Evolutionary conservation across 2,797 vertebrate species (phyloP), one percentile per base, ranked within the genome.

Genomic region (Oceanodroma leucorhoa): DNA sequence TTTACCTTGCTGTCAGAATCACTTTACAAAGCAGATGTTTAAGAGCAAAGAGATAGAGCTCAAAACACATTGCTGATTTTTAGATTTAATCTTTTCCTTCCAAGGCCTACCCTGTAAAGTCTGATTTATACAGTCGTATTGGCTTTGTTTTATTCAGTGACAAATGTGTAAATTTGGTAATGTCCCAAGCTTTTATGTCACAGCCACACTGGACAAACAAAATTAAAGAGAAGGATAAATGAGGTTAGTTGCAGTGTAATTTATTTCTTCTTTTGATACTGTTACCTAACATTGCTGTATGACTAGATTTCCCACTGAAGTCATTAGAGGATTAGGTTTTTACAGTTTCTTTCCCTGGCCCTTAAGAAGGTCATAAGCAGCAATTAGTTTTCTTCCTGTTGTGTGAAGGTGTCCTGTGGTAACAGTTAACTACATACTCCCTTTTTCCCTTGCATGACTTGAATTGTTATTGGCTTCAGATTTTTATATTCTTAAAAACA

Each of bases 311-410:
- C 61, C 70, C 17, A 9, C 41, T 34, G 54, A 86, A 96, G 72
- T 91, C 53, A 27, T 75, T 83, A 89, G 38, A 57, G 53, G 83
- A 73, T 90, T 85, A 86, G n/a, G 36, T 61, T 90, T 93, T 79
- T 43, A 41, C 29, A 62, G 46, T 72, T 95, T 72, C 69, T 86
- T 83, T 72, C 36, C 36, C 46, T 83, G 72, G 43, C 30, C 65
- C 36, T 69, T 91, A 51, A 93, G 71, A 66, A 60, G 70, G 61
- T 67, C 14, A 14, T 34, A 65, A 61, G 23, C 54, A 92, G 57
- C 69, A 91, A 55, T 83, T 94, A 72, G 16, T 87, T 91, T 88
- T 92, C 43, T 83, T 90, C 41, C 84, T 81, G 58, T 88, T 46
- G 2, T 30, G 2, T 38, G 30, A 69, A 87, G 26, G 26, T 83